Percentiles rank a stretch among this genome's conserved stretches.
phyloP scores from a whole-genome alignment of 1,140 invertebrate genomes.

The Achroia grisella region DNA sequence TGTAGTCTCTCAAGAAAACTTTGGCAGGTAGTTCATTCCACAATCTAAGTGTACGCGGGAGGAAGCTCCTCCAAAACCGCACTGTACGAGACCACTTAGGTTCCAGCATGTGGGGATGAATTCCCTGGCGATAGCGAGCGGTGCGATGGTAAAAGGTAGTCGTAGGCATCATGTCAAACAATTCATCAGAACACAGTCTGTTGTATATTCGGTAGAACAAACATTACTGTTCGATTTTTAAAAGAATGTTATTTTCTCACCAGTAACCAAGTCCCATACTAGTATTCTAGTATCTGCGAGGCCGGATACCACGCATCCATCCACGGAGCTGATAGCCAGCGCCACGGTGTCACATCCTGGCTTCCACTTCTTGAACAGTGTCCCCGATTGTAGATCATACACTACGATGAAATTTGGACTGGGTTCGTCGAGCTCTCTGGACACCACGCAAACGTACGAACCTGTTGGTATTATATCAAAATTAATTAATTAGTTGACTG shows the following conservation, averaged over 20 bases:
- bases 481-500: background rate
- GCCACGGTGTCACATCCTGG: slow-evolving; percentile 85
- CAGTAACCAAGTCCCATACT: slow-evolving; percentile 92
- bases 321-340: slow-evolving; percentile 85
- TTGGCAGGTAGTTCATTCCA: too few species aligned
- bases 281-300: slow-evolving; percentile 86
- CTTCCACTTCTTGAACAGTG: slow-evolving; percentile 93
- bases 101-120: too few species aligned
- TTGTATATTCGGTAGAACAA: too few species aligned
- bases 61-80: too few species aligned
- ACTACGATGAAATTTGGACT: slow-evolving; percentile 92
- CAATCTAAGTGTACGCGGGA: too few species aligned
- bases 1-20: too few species aligned
- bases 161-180: too few species aligned
- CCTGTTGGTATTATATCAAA: slow-evolving; percentile 39
- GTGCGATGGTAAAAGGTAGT: too few species aligned
- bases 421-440: slow-evolving; percentile 86
- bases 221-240: too few species aligned
- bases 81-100: too few species aligned
- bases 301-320: slow-evolving; percentile 87
- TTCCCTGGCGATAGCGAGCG: too few species aligned
- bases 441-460: slow-evolving; percentile 79
- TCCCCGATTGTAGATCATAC: slow-evolving; percentile 94
- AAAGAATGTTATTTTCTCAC: slow-evolving; percentile 46
- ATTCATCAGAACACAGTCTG: too few species aligned